phyloP scores from a whole-genome alignment of 2,797 vertebrate genomes.

The Gymnocypris eckloni region DNA sequence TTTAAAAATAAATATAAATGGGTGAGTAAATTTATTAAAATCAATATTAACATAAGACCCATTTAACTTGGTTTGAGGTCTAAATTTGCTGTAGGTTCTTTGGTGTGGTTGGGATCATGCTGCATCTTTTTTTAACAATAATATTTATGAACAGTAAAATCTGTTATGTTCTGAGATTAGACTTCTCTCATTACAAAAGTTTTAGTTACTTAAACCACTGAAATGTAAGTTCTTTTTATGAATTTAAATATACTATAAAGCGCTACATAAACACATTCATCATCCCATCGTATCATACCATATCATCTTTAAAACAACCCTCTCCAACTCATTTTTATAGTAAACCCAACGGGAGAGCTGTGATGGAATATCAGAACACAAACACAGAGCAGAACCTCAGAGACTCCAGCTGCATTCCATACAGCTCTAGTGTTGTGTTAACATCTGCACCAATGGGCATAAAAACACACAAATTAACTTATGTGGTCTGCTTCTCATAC shows the following conservation, averaged over 20 bases:
- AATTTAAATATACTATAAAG: neutral
- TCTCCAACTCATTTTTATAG: slow-evolving; percentile 34
- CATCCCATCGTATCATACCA: slow-evolving; percentile 21
- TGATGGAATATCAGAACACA: slow-evolving; percentile 44
- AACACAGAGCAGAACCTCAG: slow-evolving; percentile 40
- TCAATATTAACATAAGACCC: neutral
- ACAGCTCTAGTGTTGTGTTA: slow-evolving; percentile 42
- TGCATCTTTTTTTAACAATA: neutral
- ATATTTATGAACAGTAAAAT: slow-evolving; percentile 11
- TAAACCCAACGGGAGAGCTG: slow-evolving; percentile 28
- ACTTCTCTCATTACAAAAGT: slow-evolving; percentile 9
- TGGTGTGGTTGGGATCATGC: neutral
- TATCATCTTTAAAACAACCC: slow-evolving; percentile 36
- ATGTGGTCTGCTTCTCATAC: slow-evolving; percentile 24
- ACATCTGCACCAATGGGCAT: slow-evolving; percentile 39
- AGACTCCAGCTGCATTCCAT: slow-evolving; percentile 41
- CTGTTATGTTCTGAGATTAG: slow-evolving; percentile 3
- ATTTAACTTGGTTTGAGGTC: neutral
- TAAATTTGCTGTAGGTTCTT: neutral
- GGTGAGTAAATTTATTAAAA: too few species aligned
- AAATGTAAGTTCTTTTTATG: neutral
- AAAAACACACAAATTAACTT: slow-evolving; percentile 43
- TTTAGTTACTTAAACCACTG: slow-evolving; percentile 5
- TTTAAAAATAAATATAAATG: neutral
- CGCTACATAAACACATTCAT: slow-evolving; percentile 36